These are phyloP conservation scores for Lethrus apterus DNA, from an alignment of 1,140 invertebrate species.

Conservation along the genomic window DNA sequence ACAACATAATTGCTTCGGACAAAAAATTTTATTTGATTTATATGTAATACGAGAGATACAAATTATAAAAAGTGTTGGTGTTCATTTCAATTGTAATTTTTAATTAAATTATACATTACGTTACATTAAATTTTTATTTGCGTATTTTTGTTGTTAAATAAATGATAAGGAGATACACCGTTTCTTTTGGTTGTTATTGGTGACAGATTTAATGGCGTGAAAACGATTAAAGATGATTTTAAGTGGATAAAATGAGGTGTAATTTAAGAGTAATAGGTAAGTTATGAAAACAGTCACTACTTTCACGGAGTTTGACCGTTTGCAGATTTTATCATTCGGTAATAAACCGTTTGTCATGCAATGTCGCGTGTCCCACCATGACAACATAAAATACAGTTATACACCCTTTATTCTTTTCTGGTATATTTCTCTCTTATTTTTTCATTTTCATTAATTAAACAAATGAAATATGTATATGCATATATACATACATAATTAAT, in stretches of 20 bases:
- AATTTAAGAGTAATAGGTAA: conserved; percentile 12
- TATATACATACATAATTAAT: conserved; percentile 20
- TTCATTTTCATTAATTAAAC: conserved; percentile 28
- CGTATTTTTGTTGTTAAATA: too few species aligned
- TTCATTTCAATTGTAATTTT: too few species aligned
- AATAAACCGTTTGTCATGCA: conserved; percentile 29
- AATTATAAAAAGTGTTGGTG: too few species aligned
- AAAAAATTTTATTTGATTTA: too few species aligned
- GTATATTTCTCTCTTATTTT: conserved; percentile 22
- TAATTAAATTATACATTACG: too few species aligned
- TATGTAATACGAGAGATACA: too few species aligned
- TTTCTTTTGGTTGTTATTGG: too few species aligned
- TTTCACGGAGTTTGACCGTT: conserved; percentile 27
- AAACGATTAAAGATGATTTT: too few species aligned
- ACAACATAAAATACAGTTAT: conserved; percentile 33
- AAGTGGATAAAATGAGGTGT: conserved; percentile 7
- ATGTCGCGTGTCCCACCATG: conserved; percentile 29
- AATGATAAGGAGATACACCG: too few species aligned
- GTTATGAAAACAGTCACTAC: conserved; percentile 15
- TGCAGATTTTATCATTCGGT: conserved; percentile 27
- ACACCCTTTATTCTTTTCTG: conserved; percentile 28
- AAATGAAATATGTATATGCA: conserved; percentile 29
- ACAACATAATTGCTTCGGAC: too few species aligned
- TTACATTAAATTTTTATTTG: too few species aligned
- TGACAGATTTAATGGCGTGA: too few species aligned